Percentiles rank a stretch among this genome's conserved stretches.
These are phyloP conservation scores for Drosophila yooni DNA, from an alignment of 2,888 invertebrate genomes.

Conservation along the genomic window DNA sequence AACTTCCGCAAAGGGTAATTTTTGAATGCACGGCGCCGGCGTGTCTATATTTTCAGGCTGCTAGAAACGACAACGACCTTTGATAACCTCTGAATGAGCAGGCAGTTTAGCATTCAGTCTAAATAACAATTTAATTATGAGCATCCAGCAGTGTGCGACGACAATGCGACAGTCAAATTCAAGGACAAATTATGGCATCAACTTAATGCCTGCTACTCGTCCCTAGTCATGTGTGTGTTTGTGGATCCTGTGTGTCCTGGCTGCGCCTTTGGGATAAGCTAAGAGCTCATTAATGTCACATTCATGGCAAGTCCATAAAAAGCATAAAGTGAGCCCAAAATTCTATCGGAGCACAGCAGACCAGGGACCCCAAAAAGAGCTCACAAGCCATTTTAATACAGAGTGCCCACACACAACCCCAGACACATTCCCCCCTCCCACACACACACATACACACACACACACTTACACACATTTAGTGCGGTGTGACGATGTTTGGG, in stretches of 20 bases:
- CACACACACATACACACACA: constrained; percentile 23
- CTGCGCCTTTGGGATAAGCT: constrained; percentile 76
- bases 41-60: constrained; percentile 9
- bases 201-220: constrained; percentile 41
- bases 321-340: constrained; percentile 70
- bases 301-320: constrained; percentile 68
- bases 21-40: constrained; percentile 47
- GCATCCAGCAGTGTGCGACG: constrained; percentile 31
- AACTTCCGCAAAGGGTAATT: constrained; percentile 50
- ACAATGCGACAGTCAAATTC: constrained; percentile 53
- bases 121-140: constrained; percentile 77
- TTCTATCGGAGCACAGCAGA: constrained; percentile 64
- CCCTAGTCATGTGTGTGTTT: neutral
- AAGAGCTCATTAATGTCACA: constrained; percentile 79
- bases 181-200: constrained; percentile 78
- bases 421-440: neutral
- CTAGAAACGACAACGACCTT: constrained; percentile 55
- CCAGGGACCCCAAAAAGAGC: constrained; percentile 26
- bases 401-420: constrained; percentile 49
- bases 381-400: constrained; percentile 64
- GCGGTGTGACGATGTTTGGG: constrained; percentile 33
- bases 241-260: constrained; percentile 9
- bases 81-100: constrained; percentile 74
- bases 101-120: constrained; percentile 54
- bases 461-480: constrained; percentile 45